phyloP scores from a whole-genome alignment of 2,888 invertebrate genomes.

The Apotomis capreana region DNA sequence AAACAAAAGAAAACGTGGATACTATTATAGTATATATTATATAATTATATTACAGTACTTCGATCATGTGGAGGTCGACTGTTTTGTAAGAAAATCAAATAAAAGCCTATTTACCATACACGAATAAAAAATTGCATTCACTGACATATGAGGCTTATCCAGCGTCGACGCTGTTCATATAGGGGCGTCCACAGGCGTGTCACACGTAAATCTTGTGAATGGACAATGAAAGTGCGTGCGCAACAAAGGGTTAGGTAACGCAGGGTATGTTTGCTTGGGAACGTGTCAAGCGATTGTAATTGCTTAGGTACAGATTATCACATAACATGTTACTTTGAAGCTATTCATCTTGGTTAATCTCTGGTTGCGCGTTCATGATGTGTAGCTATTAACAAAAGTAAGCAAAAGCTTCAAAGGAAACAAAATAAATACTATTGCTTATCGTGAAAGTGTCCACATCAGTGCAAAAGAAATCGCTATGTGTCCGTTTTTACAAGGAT shows the following conservation, averaged over 20 bases:
- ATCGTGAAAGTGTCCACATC: too few relatives aligned
- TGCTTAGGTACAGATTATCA: not conserved
- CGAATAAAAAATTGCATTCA: not conserved
- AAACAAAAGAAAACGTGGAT: too few relatives aligned
- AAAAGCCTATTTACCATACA: too few relatives aligned
- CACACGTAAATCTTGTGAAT: slow-evolving; percentile 58
- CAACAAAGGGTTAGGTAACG: slow-evolving; percentile 37
- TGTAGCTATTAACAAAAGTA: too few relatives aligned
- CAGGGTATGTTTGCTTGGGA: slow-evolving; percentile 20
- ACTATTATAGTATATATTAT: too few relatives aligned
- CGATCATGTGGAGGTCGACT: too few relatives aligned
- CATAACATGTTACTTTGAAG: not conserved
- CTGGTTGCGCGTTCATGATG: not conserved
- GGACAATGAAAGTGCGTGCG: slow-evolving; percentile 54
- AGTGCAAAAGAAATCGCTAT: too few relatives aligned
- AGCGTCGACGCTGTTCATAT: slow-evolving; percentile 9
- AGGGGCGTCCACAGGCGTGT: slow-evolving; percentile 54
- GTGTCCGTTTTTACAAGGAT: too few relatives aligned
- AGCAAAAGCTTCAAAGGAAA: too few relatives aligned
- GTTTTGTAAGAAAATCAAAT: too few relatives aligned
- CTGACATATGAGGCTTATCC: not conserved
- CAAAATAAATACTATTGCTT: too few relatives aligned
- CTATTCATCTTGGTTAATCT: not conserved
- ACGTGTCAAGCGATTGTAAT: slow-evolving; percentile 14
- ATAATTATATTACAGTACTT: too few relatives aligned